Evolutionary conservation across 2,888 invertebrate species (phyloP).

Genomic region (Epsilonema sp.): DNA sequence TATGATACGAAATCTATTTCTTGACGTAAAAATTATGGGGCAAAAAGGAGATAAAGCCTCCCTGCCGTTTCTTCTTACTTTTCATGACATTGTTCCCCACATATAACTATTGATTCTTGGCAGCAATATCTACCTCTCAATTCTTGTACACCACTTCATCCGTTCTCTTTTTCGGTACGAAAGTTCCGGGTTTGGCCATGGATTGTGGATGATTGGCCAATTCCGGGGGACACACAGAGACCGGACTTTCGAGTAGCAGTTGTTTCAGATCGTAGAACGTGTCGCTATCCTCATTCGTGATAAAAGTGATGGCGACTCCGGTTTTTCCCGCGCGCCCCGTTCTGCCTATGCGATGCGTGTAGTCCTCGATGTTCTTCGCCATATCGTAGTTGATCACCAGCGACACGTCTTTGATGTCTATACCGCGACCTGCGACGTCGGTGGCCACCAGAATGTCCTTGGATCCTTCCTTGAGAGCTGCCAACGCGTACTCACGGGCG

Average conservation of each 20-base stretch:
- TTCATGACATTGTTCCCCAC: too few species aligned
- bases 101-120: too few species aligned
- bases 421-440: constrained; percentile 98
- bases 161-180: constrained; percentile 63
- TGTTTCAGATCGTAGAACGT: constrained; percentile 95
- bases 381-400: constrained; percentile 99
- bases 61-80: too few species aligned
- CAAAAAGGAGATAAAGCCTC: too few species aligned
- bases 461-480: constrained; percentile 77
- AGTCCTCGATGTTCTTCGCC: constrained; percentile 87
- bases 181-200: constrained; percentile 85
- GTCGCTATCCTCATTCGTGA: constrained; percentile 83
- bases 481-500: constrained; percentile 90
- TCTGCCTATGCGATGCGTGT: constrained; percentile 67
- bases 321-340: constrained; percentile 96
- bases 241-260: constrained; percentile 63
- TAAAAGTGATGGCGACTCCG: constrained; percentile 83
- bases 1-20: too few species aligned
- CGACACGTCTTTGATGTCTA: constrained; percentile 97
- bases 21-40: too few species aligned
- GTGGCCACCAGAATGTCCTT: constrained; percentile 98
- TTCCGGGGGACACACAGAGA: constrained; percentile 83
- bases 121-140: too few species aligned
- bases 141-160: constrained; percentile 68
- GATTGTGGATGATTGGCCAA: constrained; percentile 94